A percentile compares a stretch with the other conserved stretches of the same genome.
Conservation (phyloP, 2,113 vertebrate genomes). For the Ascaphus truei region DNA sequence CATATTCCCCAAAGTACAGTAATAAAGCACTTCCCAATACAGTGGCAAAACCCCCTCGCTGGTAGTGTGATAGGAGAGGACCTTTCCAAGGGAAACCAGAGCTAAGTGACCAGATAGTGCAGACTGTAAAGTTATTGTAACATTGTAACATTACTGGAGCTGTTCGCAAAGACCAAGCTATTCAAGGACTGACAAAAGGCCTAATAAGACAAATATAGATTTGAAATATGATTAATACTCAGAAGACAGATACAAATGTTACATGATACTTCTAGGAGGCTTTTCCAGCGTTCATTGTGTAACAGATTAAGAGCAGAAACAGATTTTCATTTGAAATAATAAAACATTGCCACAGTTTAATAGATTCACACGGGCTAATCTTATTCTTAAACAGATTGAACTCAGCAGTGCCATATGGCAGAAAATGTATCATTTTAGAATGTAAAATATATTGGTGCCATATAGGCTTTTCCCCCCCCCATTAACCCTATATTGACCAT, state of each 20-base stretch:
- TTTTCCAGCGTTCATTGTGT: not conserved
- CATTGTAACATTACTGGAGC: too few relatives aligned
- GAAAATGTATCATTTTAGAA: slow-evolving; percentile 38
- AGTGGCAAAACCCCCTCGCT: too few relatives aligned
- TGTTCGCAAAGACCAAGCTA: too few relatives aligned
- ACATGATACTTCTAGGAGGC: not conserved
- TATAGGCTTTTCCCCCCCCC: slow-evolving; percentile 50
- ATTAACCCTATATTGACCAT: too few relatives aligned
- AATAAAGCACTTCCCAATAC: too few relatives aligned
- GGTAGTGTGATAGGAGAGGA: too few relatives aligned
- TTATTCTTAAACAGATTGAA: slow-evolving; percentile 39
- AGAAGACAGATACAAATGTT: not conserved
- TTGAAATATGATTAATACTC: slow-evolving; percentile 19
- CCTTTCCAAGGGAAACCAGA: too few relatives aligned
- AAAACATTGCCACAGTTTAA: slow-evolving; percentile 24
- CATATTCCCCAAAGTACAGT: too few relatives aligned
- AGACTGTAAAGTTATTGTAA: too few relatives aligned
- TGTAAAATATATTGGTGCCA: slow-evolving; percentile 49
- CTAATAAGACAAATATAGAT: slow-evolving; percentile 7
- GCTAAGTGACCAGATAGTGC: too few relatives aligned
- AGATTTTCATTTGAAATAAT: slow-evolving; percentile 46
- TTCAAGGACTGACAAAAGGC: slow-evolving; percentile 15
- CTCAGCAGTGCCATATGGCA: slow-evolving; percentile 28
- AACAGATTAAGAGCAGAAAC: slow-evolving; percentile 33
- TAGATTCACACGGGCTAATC: slow-evolving; percentile 27